Evolutionary conservation across 2,888 invertebrate species (phyloP).

Genomic region (Allolobophora icterica): DNA sequence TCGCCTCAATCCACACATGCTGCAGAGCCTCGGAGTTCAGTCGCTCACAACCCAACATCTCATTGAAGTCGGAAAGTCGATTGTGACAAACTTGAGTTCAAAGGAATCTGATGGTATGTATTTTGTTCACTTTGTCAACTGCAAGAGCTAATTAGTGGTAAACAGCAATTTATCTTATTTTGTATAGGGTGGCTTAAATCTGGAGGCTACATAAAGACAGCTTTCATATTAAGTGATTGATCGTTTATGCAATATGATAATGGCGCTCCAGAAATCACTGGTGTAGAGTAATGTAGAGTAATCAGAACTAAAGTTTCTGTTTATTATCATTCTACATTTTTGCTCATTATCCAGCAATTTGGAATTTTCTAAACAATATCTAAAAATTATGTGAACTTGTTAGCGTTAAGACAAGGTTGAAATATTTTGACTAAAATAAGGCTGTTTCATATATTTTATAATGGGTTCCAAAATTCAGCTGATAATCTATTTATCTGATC

Average conservation of each 20-base stretch:
- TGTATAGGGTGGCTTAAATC: not conserved
- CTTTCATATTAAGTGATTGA: not conserved
- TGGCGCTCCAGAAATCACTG: not conserved
- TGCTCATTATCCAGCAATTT: not conserved
- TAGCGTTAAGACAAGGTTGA: not conserved
- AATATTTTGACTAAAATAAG: not conserved
- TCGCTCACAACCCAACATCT: conserved; percentile 57
- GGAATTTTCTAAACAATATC: not conserved
- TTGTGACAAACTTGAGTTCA: conserved; percentile 30
- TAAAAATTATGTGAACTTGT: not conserved
- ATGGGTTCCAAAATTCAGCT: not conserved
- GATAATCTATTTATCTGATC: not conserved
- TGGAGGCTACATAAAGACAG: not conserved
- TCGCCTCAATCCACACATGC: conserved; percentile 53
- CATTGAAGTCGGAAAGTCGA: conserved; percentile 55
- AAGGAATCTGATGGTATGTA: conserved; percentile 20
- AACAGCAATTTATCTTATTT: not conserved
- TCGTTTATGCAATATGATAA: not conserved
- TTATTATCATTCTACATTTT: conserved; percentile 2
- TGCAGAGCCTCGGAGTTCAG: conserved; percentile 59
- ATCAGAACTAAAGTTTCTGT: not conserved
- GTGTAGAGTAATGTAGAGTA: not conserved
- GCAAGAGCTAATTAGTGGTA: not conserved
- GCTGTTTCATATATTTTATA: not conserved
- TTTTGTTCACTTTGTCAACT: not conserved